These are phyloP conservation scores for Hirundo rustica DNA, from an alignment of 2,797 vertebrate genomes.

Conservation along the genomic window DNA sequence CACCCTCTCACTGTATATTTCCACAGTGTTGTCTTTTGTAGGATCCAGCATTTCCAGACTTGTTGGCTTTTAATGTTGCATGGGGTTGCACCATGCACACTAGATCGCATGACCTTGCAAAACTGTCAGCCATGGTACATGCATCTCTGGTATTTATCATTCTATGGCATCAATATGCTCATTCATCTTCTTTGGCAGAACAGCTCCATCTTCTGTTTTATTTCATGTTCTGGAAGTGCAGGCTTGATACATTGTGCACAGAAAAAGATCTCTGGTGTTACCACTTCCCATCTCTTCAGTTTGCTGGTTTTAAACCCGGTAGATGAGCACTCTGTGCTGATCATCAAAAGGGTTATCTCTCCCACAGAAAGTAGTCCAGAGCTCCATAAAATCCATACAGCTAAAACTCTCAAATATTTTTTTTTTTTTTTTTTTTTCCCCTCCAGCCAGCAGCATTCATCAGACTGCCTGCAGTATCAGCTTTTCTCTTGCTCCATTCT, in stretches of 20 bases:
- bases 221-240: constrained; percentile 33
- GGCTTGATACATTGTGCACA: neutral
- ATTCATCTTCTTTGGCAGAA: constrained; percentile 66
- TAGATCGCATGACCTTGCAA: neutral
- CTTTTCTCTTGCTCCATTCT: neutral
- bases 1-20: neutral
- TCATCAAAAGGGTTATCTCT: neutral
- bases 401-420: neutral
- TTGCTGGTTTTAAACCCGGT: neutral
- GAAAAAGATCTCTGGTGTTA: neutral
- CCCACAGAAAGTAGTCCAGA: neutral
- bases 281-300: neutral
- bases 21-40: neutral
- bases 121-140: neutral
- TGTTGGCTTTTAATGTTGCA: neutral
- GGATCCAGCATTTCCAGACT: neutral
- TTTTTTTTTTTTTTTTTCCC: neutral
- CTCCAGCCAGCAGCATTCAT: neutral
- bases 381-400: neutral
- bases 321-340: neutral
- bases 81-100: neutral
- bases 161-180: constrained; percentile 26
- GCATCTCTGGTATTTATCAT: neutral
- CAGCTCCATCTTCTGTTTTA: constrained; percentile 73
- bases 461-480: neutral